Base-by-base conservation (phyloP, 2,888 invertebrate species). In the Leptinotarsa peninsularis region DNA sequence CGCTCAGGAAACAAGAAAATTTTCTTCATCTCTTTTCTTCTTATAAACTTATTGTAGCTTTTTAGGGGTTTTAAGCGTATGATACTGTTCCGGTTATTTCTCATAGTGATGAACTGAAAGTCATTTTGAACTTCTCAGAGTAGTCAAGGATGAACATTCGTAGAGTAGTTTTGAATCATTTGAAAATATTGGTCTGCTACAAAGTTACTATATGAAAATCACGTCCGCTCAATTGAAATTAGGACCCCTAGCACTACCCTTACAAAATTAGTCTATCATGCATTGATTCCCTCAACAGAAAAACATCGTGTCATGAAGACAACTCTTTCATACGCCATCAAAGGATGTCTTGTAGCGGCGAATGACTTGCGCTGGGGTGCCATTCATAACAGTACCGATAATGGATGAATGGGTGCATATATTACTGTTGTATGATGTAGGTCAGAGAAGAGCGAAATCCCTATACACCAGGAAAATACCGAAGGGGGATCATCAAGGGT, bases 351-450 rank as follows among this genome's bases (percentile, higher is more conserved):
- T 63, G 50, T 60, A 50, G 63, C 66, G 18, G 33, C 27, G 49
- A 50, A n/a, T 71, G 70, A 74, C 74, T 74, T 76, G 70, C 58
- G 52, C 72, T 72, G 66, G 66, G 67, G 75, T 66, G 66, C 70
- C 52, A 56, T 72, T 66, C 66, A 70, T 76, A 69, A 72, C 58
- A 49, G 54, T 52, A 49, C 66, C 49, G 43, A 72, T 76, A 72
- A 76, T 76, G 67, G 72, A 66, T 33, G 58, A 49, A 52, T 70
- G 75, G 75, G 75, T 72, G 75, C 75, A 76, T 76, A 76, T 72
- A 72, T 76, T 70, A 43, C 54, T 27, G 49, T n/a, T 66, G 72
- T 69, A 72, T 76, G 75, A 76, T 72, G 66, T 76, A 69, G 75
- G 75, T 76, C 75, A 76, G 54, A 63, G 21, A 21, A 27, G 56